phyloP scores from a whole-genome alignment of 2,797 vertebrate genomes.

The Lepus oiostolus region DNA sequence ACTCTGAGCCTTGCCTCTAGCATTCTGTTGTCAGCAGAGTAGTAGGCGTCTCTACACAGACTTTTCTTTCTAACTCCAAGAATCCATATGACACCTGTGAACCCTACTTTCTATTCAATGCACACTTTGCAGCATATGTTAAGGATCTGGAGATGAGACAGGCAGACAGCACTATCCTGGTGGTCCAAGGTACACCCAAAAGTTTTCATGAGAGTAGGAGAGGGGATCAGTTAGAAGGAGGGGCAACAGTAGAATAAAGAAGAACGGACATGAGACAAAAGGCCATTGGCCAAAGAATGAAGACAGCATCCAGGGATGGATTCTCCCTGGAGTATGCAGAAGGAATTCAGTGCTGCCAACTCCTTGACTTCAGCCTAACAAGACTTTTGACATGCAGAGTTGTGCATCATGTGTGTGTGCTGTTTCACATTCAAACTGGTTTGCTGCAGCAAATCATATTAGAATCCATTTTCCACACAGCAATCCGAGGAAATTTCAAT shows the following conservation, averaged over 20 bases:
- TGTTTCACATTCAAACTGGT: not conserved
- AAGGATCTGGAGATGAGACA: not conserved
- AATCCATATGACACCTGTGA: no score
- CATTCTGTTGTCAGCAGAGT: not conserved
- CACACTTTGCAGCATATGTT: not conserved
- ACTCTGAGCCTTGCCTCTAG: not conserved
- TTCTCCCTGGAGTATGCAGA: fast-evolving
- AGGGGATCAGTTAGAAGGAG: not conserved
- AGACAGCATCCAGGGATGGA: fast-evolving
- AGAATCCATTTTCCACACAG: not conserved
- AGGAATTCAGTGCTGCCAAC: fast-evolving
- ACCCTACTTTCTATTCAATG: not conserved
- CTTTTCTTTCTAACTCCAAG: no score
- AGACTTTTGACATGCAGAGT: no score
- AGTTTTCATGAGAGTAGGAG: fast-evolving
- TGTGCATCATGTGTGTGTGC: fast-evolving
- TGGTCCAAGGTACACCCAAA: no score
- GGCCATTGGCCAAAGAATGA: fast-evolving
- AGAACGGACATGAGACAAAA: fast-evolving
- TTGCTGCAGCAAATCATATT: fast-evolving
- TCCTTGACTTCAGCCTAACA: not conserved
- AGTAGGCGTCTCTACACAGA: not conserved
- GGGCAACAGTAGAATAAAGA: fast-evolving
- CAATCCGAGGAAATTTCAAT: fast-evolving
- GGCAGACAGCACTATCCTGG: fast-evolving